Conservation (phyloP, 2,888 invertebrate species). For the Euplagia quadripunctaria region DNA sequence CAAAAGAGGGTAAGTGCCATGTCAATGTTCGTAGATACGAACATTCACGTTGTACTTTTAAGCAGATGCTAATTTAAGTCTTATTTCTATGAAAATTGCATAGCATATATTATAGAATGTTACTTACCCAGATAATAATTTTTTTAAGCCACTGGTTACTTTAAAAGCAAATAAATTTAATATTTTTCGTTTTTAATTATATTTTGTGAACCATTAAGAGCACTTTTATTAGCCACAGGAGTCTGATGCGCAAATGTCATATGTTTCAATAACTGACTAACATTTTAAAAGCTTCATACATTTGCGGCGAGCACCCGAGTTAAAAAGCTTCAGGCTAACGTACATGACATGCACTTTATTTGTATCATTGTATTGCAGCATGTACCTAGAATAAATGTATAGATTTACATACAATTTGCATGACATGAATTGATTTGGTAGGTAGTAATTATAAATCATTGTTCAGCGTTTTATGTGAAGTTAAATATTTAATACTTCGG, state of each 20-base stretch:
- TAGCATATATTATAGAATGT: too few relatives aligned
- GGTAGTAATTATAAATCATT: too few relatives aligned
- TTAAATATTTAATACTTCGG: too few relatives aligned
- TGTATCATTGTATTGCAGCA: not conserved
- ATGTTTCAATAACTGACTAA: conserved; percentile 37
- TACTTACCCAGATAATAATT: too few relatives aligned
- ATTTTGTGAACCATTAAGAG: not conserved
- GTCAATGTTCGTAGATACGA: too few relatives aligned
- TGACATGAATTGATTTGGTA: too few relatives aligned
- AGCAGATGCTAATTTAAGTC: too few relatives aligned
- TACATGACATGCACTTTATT: not conserved
- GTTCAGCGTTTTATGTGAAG: too few relatives aligned
- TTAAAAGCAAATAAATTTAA: not conserved
- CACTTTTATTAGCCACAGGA: conserved; percentile 14
- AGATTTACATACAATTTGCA: too few relatives aligned
- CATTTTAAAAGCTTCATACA: conserved; percentile 54
- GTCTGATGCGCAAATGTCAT: conserved; percentile 26
- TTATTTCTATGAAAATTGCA: too few relatives aligned
- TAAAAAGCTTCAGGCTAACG: conserved; percentile 34
- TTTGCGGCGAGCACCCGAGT: conserved; percentile 30
- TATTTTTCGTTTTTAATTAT: not conserved
- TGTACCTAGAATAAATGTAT: too few relatives aligned
- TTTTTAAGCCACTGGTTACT: not conserved
- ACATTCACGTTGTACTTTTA: too few relatives aligned
- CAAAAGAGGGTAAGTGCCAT: not conserved